A percentile compares a stretch with the other conserved stretches of the same genome.
Evolutionary conservation across 2,113 vertebrate genomes (phyloP).

Genomic region (Diglossa brunneiventris): DNA sequence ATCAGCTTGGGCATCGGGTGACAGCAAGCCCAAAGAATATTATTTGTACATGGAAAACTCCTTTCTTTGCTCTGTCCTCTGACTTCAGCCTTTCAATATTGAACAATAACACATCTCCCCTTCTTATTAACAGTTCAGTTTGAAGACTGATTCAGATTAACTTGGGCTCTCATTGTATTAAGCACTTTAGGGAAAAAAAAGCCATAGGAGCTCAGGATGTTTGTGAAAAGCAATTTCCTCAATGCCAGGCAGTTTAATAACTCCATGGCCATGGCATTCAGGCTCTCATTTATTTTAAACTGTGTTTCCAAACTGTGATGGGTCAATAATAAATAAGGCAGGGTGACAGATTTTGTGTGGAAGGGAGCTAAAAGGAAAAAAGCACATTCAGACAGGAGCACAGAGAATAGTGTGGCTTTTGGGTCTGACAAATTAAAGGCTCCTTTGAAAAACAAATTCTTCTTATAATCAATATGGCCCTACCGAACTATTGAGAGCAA

Average conservation of each 20-base stretch:
- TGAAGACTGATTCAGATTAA: conserved; percentile 50
- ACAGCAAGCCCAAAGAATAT: not conserved
- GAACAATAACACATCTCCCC: conserved; percentile 36
- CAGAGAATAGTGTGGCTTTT: not conserved
- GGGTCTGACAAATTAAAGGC: not conserved
- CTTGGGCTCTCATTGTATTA: conserved; percentile 13
- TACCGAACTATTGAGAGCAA: not conserved
- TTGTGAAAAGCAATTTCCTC: conserved; percentile 75
- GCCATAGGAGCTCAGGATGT: not conserved
- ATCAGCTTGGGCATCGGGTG: not conserved
- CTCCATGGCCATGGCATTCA: not conserved
- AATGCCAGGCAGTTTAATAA: conserved; percentile 64
- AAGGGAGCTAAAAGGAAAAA: not conserved
- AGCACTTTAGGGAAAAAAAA: not conserved
- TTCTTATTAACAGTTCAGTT: conserved; percentile 47
- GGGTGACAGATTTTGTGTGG: conserved; percentile 3
- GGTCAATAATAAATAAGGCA: conserved; percentile 52
- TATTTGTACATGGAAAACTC: not conserved
- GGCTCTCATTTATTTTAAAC: conserved; percentile 67
- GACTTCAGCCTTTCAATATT: not conserved
- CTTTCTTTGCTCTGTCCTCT: not conserved
- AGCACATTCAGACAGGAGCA: not conserved
- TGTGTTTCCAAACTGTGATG: conserved; percentile 46
- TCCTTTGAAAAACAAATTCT: not conserved
- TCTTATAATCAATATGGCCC: not conserved